phyloP scores from a whole-genome alignment of 2,888 invertebrate genomes.

The Yponomeuta malinellus region DNA sequence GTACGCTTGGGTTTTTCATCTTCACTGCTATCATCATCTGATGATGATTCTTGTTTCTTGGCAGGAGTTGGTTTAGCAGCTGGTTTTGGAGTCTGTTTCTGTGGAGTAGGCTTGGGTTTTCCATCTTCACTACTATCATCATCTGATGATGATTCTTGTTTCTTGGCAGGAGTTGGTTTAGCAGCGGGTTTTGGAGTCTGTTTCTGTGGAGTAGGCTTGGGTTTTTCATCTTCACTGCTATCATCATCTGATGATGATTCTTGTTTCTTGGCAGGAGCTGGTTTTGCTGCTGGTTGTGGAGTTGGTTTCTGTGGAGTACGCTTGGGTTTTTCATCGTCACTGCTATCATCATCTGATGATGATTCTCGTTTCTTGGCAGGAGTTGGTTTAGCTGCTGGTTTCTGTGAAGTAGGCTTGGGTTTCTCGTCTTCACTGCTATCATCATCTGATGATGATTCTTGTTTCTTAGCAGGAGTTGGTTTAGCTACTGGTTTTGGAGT shows the following conservation, averaged over 20 bases:
- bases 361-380: constrained; percentile 27
- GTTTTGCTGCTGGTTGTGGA: constrained; percentile 17
- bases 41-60: constrained; percentile 44
- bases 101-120: constrained; percentile 27
- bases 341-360: constrained; percentile 33
- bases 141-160: constrained; percentile 45
- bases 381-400: constrained; percentile 22
- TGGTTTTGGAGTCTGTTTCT: constrained; percentile 27
- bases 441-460: constrained; percentile 36
- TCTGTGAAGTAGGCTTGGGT: constrained; percentile 18
- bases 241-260: constrained; percentile 53
- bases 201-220: constrained; percentile 22
- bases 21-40: constrained; percentile 39
- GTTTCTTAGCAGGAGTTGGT: constrained; percentile 31
- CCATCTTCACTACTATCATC: constrained; percentile 41
- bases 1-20: constrained; percentile 25
- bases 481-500: constrained; percentile 35
- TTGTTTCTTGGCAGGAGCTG: constrained; percentile 32
- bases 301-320: constrained; percentile 8
- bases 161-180: constrained; percentile 27
- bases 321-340: constrained; percentile 26
- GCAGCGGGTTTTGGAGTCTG: constrained; percentile 20
- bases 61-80: constrained; percentile 22
- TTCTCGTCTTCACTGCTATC: constrained; percentile 22
- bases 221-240: constrained; percentile 49